Conservation (phyloP, 2,888 invertebrate species). For the Himalopsyche kuldschensis region DNA sequence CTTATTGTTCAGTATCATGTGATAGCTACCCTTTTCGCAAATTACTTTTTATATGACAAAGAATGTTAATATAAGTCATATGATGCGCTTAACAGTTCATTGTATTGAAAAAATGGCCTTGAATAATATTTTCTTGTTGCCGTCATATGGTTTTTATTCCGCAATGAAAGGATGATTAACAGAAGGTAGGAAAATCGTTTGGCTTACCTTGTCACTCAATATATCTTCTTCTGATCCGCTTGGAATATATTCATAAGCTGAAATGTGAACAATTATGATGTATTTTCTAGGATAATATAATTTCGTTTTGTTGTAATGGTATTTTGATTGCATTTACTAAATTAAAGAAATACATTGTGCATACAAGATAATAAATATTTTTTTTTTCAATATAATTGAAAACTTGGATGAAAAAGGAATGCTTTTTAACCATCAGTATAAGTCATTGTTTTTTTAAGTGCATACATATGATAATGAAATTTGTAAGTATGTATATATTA, state of each 20-base stretch:
- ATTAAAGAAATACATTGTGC: conserved; percentile 23
- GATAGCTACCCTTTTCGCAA: no score
- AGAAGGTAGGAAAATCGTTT: not conserved
- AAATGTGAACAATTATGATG: conserved; percentile 42
- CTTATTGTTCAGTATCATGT: no score
- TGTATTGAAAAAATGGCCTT: not conserved
- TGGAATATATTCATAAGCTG: conserved; percentile 91
- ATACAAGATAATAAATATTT: not conserved
- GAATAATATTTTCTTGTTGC: no score
- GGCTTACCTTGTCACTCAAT: conserved; percentile 71
- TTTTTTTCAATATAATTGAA: not conserved
- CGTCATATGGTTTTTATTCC: no score
- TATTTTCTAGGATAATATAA: not conserved
- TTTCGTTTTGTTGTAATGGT: not conserved
- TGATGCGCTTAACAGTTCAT: no score
- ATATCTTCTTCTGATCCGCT: conserved; percentile 83
- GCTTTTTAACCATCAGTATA: conserved; percentile 4
- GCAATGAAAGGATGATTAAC: no score
- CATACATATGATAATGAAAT: conserved; percentile 4
- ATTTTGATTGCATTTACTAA: not conserved
- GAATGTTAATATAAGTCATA: no score
- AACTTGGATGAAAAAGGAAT: conserved; percentile 6
- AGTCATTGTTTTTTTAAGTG: not conserved
- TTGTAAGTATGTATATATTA: conserved; percentile 31
- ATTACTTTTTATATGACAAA: no score